These are phyloP conservation scores for Zosterops borbonicus DNA, from an alignment of 2,113 vertebrate genomes.

Conservation along the genomic window DNA sequence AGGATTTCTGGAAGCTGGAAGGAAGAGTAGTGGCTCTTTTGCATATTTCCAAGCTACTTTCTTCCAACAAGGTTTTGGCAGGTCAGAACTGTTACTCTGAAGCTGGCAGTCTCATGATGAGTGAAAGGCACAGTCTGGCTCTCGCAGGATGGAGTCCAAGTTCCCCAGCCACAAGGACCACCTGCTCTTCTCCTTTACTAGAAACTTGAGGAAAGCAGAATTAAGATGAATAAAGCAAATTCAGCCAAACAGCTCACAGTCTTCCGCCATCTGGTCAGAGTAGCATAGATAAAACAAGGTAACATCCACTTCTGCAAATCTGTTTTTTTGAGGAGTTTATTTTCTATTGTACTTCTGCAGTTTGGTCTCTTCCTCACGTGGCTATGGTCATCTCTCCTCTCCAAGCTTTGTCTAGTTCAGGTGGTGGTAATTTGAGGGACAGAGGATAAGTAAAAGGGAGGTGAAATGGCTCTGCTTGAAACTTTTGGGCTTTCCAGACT, in stretches of 20 bases:
- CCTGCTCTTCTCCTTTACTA: conserved; percentile 16
- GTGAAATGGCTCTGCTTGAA: background rate
- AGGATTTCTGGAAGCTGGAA: background rate
- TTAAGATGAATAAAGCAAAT: background rate
- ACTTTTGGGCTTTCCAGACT: background rate
- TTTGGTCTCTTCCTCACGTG: background rate
- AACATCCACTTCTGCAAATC: background rate
- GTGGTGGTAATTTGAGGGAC: background rate
- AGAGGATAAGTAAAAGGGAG: background rate
- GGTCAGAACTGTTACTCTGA: background rate
- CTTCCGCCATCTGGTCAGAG: background rate
- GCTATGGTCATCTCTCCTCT: background rate
- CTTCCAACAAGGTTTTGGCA: conserved; percentile 42
- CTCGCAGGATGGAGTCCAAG: conserved; percentile 25
- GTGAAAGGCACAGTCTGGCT: conserved; percentile 10
- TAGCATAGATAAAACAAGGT: background rate
- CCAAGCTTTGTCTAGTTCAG: background rate
- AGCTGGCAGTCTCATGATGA: conserved; percentile 14
- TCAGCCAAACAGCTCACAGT: background rate
- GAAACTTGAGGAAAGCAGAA: background rate
- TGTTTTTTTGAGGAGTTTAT: background rate
- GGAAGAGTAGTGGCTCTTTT: background rate
- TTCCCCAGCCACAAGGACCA: background rate
- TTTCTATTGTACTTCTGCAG: background rate
- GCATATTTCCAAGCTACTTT: background rate